Percentiles rank a stretch among this genome's conserved stretches.
phyloP scores from a whole-genome alignment of 2,797 vertebrate genomes.

The Acropternis orthonyx region DNA sequence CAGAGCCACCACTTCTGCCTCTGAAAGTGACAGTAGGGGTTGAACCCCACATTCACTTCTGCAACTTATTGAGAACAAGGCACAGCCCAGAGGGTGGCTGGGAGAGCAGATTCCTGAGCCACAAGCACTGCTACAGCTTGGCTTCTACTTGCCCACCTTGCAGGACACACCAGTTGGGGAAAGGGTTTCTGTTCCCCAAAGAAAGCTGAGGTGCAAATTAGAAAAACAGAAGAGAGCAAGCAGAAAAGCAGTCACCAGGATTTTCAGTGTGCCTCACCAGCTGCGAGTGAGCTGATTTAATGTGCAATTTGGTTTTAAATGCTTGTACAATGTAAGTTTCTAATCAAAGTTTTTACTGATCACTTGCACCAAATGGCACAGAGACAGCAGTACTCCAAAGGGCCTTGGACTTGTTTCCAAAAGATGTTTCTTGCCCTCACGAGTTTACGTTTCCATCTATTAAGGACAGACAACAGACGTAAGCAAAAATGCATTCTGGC shows the following conservation, averaged over 20 bases:
- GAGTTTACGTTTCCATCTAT: slow-evolving; percentile 19
- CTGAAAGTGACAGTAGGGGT: fast-evolving
- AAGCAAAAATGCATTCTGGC: slow-evolving; percentile 8
- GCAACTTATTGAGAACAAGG: not conserved
- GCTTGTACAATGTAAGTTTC: fast-evolving
- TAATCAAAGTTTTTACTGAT: not conserved
- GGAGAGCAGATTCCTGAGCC: not conserved
- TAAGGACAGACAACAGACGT: not conserved
- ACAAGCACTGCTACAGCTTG: not conserved
- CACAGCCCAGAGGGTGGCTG: not conserved
- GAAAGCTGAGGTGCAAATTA: not conserved
- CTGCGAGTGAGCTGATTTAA: not conserved
- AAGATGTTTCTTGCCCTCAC: not conserved
- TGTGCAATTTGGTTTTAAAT: not conserved
- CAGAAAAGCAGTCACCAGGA: not conserved
- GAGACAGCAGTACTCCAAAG: not conserved
- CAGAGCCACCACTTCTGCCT: not conserved
- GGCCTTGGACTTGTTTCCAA: not conserved
- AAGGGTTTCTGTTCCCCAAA: not conserved
- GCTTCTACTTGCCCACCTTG: not conserved
- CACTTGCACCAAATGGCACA: not conserved
- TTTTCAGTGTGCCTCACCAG: not conserved
- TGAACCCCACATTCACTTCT: not conserved
- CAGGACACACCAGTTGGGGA: not conserved
- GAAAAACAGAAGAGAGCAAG: not conserved